Evolutionary conservation across 2,888 invertebrate genomes (phyloP).

Genomic region (Saturnia pavonia): DNA sequence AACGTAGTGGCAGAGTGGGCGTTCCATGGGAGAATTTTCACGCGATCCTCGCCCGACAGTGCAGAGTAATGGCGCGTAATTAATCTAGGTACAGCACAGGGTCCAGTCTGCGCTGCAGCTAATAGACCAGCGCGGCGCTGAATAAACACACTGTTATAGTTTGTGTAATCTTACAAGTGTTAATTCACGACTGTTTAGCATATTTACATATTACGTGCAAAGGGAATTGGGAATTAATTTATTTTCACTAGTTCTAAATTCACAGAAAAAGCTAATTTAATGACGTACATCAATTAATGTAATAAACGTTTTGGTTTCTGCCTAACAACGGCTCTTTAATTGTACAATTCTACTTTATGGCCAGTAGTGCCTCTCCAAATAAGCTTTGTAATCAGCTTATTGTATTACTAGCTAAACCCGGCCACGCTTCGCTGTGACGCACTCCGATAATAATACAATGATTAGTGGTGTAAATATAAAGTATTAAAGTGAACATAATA

Average conservation of each 20-base stretch:
- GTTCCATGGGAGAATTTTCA: constrained; percentile 19
- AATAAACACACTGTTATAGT: neutral
- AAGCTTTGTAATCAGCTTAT: no score
- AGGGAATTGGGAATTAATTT: neutral
- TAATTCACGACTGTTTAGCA: neutral
- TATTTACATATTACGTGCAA: neutral
- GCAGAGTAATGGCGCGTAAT: constrained; percentile 22
- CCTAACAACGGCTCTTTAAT: no score
- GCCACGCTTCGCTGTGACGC: no score
- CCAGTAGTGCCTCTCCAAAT: no score
- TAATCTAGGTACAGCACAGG: constrained; percentile 15
- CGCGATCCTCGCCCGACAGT: constrained; percentile 15
- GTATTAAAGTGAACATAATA: no score
- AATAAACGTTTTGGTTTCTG: no score
- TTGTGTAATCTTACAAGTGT: neutral
- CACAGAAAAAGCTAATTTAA: neutral
- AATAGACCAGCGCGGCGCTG: neutral
- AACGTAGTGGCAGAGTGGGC: constrained; percentile 6
- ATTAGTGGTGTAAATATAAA: no score
- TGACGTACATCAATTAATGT: neutral
- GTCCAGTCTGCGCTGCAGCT: constrained; percentile 7
- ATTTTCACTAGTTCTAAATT: neutral
- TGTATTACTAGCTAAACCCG: no score
- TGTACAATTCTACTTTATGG: no score
- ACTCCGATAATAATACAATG: no score